phyloP scores from a whole-genome alignment of 2,113 vertebrate species.

The Cyphomyrus discorhynchus region DNA sequence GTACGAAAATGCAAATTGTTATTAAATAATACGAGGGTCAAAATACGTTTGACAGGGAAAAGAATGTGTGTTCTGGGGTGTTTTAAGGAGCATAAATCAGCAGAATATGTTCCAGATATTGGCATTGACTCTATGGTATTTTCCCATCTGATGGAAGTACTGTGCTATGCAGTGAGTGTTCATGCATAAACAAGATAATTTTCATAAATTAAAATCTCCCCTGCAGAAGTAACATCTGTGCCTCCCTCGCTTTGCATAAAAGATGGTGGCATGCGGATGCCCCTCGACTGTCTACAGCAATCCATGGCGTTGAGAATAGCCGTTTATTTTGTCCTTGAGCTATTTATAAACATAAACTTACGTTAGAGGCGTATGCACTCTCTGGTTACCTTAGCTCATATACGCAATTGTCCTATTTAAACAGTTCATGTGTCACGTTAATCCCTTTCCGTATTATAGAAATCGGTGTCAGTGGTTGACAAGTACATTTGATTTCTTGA shows the following conservation, averaged over 20 bases:
- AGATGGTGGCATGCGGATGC: constrained; percentile 75
- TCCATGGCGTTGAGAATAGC: constrained; percentile 40
- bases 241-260: constrained; percentile 76
- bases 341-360: constrained; percentile 15
- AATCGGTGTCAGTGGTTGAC: neutral
- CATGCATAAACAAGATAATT: constrained; percentile 93
- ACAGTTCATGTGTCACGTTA: neutral
- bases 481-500: constrained; percentile 5
- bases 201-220: constrained; percentile 92
- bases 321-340: constrained; percentile 27
- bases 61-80: neutral
- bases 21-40: neutral
- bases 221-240: constrained; percentile 91
- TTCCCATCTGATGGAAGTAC: constrained; percentile 73
- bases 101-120: constrained; percentile 72
- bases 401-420: neutral
- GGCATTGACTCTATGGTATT: constrained; percentile 66
- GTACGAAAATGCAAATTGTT: neutral
- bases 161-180: constrained; percentile 76
- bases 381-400: neutral
- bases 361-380: neutral
- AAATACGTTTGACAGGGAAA: neutral
- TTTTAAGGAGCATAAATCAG: constrained; percentile 71
- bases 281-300: constrained; percentile 68
- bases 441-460: neutral